Evolutionary conservation across 2,113 vertebrate species (phyloP).

Genomic region (Sander lucioperca): DNA sequence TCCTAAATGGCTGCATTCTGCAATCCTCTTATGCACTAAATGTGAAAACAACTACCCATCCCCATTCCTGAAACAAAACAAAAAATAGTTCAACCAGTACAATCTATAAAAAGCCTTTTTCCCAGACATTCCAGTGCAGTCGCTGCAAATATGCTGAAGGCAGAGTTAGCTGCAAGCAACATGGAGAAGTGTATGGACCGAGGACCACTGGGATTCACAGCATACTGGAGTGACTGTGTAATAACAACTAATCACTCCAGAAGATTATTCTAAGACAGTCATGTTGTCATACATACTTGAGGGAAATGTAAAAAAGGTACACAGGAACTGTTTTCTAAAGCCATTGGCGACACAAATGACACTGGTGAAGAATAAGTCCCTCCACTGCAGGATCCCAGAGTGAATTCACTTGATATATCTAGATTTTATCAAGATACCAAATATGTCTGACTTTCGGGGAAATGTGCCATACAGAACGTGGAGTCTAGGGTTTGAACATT

Average conservation of each 20-base stretch:
- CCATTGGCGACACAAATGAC: not conserved
- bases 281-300: conserved; percentile 35
- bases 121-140: conserved; percentile 78
- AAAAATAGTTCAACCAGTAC: conserved; percentile 61
- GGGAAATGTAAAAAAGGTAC: conserved; percentile 39
- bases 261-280: conserved; percentile 35
- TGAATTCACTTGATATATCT: not conserved
- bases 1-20: conserved; percentile 68
- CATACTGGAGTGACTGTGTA: conserved; percentile 36
- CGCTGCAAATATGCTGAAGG: conserved; percentile 63
- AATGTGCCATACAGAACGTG: not conserved
- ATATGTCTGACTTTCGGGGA: not conserved
- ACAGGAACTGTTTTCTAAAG: conserved; percentile 16
- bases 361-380: not conserved
- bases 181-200: conserved; percentile 11
- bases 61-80: conserved; percentile 46
- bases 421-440: not conserved
- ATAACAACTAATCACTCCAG: conserved; percentile 38
- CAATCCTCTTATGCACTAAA: conserved; percentile 73
- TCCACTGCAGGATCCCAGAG: not conserved
- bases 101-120: conserved; percentile 78
- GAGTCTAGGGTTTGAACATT: not conserved
- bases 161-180: conserved; percentile 28
- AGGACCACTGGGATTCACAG: conserved; percentile 50
- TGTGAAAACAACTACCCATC: conserved; percentile 67